phyloP scores from a whole-genome alignment of 2,113 vertebrate species.

The Clarias magur region DNA sequence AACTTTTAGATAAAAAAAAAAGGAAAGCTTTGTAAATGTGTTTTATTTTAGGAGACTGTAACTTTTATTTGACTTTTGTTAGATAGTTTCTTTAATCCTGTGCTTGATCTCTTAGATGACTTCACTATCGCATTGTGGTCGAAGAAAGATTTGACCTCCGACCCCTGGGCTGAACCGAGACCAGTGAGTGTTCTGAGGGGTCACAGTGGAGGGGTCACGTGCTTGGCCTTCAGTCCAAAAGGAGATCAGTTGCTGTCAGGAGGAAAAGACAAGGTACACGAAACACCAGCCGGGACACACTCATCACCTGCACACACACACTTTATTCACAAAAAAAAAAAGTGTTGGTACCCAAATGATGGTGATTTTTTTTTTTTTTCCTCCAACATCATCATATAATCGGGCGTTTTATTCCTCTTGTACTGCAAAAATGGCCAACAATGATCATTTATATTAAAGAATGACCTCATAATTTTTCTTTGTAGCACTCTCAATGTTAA shows the following conservation, averaged over 20 bases:
- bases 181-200: constrained; percentile 64
- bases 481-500: too few species aligned
- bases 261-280: constrained; percentile 79
- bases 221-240: constrained; percentile 78
- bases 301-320: not conserved
- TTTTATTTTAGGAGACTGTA: too few species aligned
- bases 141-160: constrained; percentile 58
- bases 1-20: too few species aligned
- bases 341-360: not conserved
- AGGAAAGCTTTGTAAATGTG: too few species aligned
- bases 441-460: not conserved
- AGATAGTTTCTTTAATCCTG: not conserved
- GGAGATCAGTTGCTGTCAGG: constrained; percentile 77
- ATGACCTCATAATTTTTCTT: not conserved
- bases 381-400: not conserved
- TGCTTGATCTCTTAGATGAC: constrained; percentile 70
- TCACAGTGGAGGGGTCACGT: constrained; percentile 79
- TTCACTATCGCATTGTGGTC: constrained; percentile 76
- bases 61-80: too few species aligned
- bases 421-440: not conserved
- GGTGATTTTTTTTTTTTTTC: not conserved
- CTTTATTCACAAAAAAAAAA: not conserved
- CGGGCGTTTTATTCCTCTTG: not conserved
- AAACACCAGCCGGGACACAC: not conserved
- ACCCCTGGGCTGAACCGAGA: constrained; percentile 25